Evolutionary conservation across 2,888 invertebrate species (phyloP), one percentile per base, ranked within the genome.

Genomic region (Hypena proboscidalis): DNA sequence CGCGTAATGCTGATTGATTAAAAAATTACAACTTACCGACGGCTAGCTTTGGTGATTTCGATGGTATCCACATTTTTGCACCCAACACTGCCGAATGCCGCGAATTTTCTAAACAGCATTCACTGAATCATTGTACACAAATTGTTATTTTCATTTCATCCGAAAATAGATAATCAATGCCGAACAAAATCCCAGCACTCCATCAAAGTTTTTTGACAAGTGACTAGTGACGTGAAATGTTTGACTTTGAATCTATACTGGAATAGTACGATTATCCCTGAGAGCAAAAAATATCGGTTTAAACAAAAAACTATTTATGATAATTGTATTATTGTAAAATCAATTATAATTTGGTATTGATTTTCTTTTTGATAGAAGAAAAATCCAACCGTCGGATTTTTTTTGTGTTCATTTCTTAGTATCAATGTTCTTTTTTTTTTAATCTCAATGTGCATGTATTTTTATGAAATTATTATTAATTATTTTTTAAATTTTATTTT

Each of bases 1-100:
- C 59, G 65, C 60, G 55, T 67, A 72, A 60, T 61, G 65, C 58
- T 74, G 77, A 83, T 80, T 75, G 77, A 80, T 80, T 80, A 69
- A 69, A 77, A 78, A 79, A 62, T 66, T 70, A 59, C 69, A 70
- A 75, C 94, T 94, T 91, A 95, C 95, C 95, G 83, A 95, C 94
- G 70, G 93, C 95, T 85, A 95, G 93, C 91, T 95, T 95, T 64
- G 94, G 93, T 52, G 93, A 92, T 89, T 94, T 95, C 57, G 94
- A 93, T 59, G 94, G 94, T 72, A 93, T 93, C 95, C 95, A 95
- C 95, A 95, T 95, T 80, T 81, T 83, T 30, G 35, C 38, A 49
- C 48, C 47, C 25, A 33, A 37, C 44, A 25, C 43, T 37, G 41
- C 46, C 43, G 38, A 42, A 44, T 45, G 45, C 23, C 31, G 47